Base-by-base conservation (phyloP, 2,888 invertebrate genomes). In the Tetranychus piercei region DNA sequence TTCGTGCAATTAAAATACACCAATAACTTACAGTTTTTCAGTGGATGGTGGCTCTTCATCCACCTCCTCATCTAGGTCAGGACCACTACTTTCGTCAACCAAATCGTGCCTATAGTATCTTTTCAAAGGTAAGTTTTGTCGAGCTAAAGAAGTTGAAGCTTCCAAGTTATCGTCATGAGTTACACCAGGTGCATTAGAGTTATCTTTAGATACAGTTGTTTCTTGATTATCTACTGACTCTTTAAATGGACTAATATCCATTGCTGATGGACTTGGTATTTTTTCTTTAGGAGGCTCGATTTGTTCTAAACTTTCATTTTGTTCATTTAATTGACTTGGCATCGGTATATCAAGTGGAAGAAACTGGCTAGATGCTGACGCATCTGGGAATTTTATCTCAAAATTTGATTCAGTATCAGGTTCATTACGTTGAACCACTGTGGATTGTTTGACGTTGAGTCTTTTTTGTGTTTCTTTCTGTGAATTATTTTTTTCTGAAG, bases 71-170 rank as follows among this genome's bases (percentile, higher is more conserved):
- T 74, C 78, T 76, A 73, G 65, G 5, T 34, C 23, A 1, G 44
- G 64, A 67, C 44, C 65, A 45, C 71, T 71, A 34, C 55, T 45
- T 22, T 69, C 55, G 15, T 73, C 69, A 8, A 43, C 73, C 15
- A 76, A 72, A 72, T 75, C 76, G 44, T 77, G 78, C 7, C 79
- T 75, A 74, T 80, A 80, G 73, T 80, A 80, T 1, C 79, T 76
- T 65, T 79, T 79, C 8, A 79, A 75, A n/a, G 80, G 80, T 67
- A 80, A 80, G 80, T 7, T 55, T 55, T 55, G 79, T 69, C 34
- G 15, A 15, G 15, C 22, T 69, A 23, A 11, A 15, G 69, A 23
- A 18, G 69, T 18, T 9, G 34, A 69, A 20, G 34, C 69, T 69
- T 69, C 69, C 11, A 18, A 23, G 11, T 55, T 55, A 15, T 7